Conservation (phyloP, 2,113 vertebrate genomes). For the Canis aureus region DNA sequence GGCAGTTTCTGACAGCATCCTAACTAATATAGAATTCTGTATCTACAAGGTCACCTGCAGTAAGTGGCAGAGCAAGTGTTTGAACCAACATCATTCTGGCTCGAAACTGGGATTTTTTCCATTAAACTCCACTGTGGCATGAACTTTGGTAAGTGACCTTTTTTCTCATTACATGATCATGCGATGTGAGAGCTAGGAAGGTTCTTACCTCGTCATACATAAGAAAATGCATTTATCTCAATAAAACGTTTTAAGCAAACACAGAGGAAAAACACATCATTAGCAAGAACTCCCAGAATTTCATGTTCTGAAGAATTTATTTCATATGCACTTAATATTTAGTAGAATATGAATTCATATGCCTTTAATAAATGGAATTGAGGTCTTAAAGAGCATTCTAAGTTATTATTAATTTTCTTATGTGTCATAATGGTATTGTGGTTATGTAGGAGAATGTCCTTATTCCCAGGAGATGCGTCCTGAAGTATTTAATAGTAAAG, state of each 20-base stretch:
- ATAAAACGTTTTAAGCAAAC: constrained; percentile 35
- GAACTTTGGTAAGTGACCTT: background rate
- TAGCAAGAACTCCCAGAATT: constrained; percentile 36
- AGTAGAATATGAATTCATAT: constrained; percentile 6
- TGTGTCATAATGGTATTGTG: background rate
- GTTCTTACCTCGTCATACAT: background rate
- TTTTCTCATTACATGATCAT: background rate
- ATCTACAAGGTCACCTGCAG: background rate
- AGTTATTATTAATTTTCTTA: constrained; percentile 55
- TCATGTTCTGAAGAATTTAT: constrained; percentile 51
- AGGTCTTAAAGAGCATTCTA: constrained; percentile 51
- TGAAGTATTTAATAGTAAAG: constrained; percentile 5
- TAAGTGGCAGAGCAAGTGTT: background rate
- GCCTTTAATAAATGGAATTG: constrained; percentile 60
- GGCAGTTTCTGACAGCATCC: constrained; percentile 48
- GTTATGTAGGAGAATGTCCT: background rate
- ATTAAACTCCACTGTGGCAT: background rate
- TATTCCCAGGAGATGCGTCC: background rate
- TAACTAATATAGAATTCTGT: constrained; percentile 17
- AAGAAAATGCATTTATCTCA: constrained; percentile 20
- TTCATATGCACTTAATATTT: constrained; percentile 32
- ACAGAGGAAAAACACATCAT: constrained; percentile 4
- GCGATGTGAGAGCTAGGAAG: background rate
- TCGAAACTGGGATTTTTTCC: constrained; percentile 3
- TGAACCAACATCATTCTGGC: background rate